phyloP scores from a whole-genome alignment of 2,888 invertebrate species.

The Anagyrus pseudococci region DNA sequence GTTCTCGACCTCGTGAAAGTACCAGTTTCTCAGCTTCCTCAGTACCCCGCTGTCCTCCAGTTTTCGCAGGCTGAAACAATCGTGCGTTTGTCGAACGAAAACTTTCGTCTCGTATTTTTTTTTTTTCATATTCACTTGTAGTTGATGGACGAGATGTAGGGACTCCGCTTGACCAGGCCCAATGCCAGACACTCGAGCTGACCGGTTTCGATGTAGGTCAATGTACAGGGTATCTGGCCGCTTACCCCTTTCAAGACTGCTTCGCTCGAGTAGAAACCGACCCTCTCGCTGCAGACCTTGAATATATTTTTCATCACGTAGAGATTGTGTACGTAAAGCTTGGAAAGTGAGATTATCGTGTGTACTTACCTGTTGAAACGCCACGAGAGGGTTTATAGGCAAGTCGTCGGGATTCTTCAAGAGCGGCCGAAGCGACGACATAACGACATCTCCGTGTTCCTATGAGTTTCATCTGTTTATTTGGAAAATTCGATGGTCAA shows the following conservation, averaged over 20 bases:
- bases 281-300: conserved; percentile 47
- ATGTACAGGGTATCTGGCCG: conserved; percentile 42
- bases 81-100: too few species aligned
- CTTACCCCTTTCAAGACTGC: conserved; percentile 38
- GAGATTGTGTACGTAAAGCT: not conserved
- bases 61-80: conserved; percentile 44
- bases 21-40: conserved; percentile 40
- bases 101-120: not conserved
- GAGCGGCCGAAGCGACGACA: conserved; percentile 38
- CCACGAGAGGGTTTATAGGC: conserved; percentile 41
- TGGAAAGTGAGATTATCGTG: not conserved
- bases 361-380: conserved; percentile 44
- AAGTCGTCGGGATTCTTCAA: conserved; percentile 41
- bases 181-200: conserved; percentile 47
- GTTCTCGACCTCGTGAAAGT: conserved; percentile 6
- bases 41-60: conserved; percentile 48
- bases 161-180: conserved; percentile 43
- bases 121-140: conserved; percentile 42
- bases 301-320: not conserved
- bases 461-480: conserved; percentile 6
- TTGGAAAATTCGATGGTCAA: too few species aligned
- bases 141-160: conserved; percentile 46
- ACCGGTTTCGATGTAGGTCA: conserved; percentile 44
- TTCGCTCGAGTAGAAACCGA: conserved; percentile 48
- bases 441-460: conserved; percentile 36